Base-by-base conservation (phyloP, 2,113 vertebrate genomes). In the Labeo catla region DNA sequence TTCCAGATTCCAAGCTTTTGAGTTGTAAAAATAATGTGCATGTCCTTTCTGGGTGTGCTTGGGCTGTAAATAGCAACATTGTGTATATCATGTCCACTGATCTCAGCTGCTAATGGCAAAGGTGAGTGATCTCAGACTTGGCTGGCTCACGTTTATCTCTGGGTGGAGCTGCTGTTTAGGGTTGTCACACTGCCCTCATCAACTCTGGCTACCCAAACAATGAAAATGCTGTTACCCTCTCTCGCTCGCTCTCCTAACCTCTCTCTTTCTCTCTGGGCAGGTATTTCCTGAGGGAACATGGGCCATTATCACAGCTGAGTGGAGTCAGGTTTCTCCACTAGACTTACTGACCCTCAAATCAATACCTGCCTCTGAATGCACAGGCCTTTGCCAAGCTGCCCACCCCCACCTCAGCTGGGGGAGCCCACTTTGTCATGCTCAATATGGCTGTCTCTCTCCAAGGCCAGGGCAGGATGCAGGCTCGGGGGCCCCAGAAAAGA, bases 241-340 rank as follows among this genome's bases (percentile, higher is more conserved):
- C 0, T 59, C 21, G 49, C 59, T 68, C 76, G 50, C 23, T 68
- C 65, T 82, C 52, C n/a, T 61, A 68, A 83, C 89, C 73, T 86
- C 88, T 74, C 81, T 89, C 83, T 72, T 84, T 84, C 81, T 74
- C 91, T 87, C 68, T 87, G 77, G 87, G 76, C 88, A 93, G 68
- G 78, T 90, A 89, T 93, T 93, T 93, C 81, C 83, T 92, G 36
- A 47, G 91, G 90, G 92, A 92, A 91, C 61, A 54, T 19, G n/a
- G 78, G 65, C 61, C n/a, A 39, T 91, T 77, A 87, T 65, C 72
- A 81, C 47, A 87, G 84, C 84, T 83, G 61, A 88, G 74, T 4
- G 1, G 83, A 76, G 76, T 89, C 72, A 86, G 70, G 49, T 93
- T 91, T 65, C 87, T 45, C 65, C 85, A n/a, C 88, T 74, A 81